Evolutionary conservation across 2,113 vertebrate genomes (phyloP), one percentile per base, ranked within the genome.

Genomic region (Pyxicephalus adspersus): DNA sequence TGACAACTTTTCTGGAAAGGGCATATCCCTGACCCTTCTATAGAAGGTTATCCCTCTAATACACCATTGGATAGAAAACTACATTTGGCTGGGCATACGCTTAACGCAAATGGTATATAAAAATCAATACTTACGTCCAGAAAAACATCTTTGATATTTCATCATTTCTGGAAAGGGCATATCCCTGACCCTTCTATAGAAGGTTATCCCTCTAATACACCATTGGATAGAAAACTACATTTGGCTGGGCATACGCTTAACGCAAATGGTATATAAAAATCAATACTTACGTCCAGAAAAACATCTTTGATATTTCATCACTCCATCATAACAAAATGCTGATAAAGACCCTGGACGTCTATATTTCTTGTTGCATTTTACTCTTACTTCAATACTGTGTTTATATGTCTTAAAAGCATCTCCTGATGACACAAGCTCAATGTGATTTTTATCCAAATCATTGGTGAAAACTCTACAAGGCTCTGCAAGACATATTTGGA

Each of bases 141-240:
- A 50, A 45, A 76, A 76, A 22, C 73, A 76, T 20, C 31, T 76
- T 3, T 23, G 20, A 63, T 76, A 76, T 4, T 4, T 50, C 60
- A 76, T 63, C 3, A 50, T n/a, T n/a, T n/a, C n/a, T n/a, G n/a
- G n/a, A n/a, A n/a, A n/a, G n/a, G n/a, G n/a, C n/a, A n/a, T n/a
- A n/a, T n/a, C n/a, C n/a, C n/a, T n/a, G n/a, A n/a, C n/a, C n/a
- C n/a, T n/a, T n/a, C n/a, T n/a, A n/a, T n/a, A n/a, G n/a, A n/a
- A n/a, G n/a, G n/a, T n/a, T n/a, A n/a, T n/a, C n/a, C n/a, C n/a
- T n/a, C n/a, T n/a, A n/a, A n/a, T n/a, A n/a, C n/a, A n/a, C n/a
- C n/a, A n/a, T n/a, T n/a, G n/a, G n/a, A n/a, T n/a, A n/a, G n/a
- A n/a, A n/a, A n/a, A n/a, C n/a, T n/a, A n/a, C n/a, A n/a, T n/a